Evolutionary conservation across 1,140 invertebrate species (phyloP), one percentile per base, ranked within the genome.

Genomic region (Halesus radiatus): DNA sequence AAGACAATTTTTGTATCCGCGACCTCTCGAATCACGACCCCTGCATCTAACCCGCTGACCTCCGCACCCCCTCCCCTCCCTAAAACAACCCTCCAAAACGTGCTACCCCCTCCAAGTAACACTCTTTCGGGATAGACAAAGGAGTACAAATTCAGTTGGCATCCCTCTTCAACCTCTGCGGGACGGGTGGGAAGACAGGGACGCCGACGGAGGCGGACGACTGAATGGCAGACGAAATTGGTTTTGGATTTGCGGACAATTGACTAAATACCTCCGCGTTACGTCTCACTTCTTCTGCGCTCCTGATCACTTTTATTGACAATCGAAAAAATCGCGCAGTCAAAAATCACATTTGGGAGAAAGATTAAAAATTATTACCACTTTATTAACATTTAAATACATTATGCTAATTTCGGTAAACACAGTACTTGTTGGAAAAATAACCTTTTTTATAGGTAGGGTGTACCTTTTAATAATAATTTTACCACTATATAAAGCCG

Each of bases 191-290:
- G 29, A 16, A 58, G 53, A 58, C 16, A 56, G 54, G 29, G 72
- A 74, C 22, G 72, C 16, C 18, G 54, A 75, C 29, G 20, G 29
- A 54, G 37, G 37, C 32, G 53, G 32, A 56, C n/a, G 52, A 16
- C 62, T 32, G 76, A 54, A 62, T 70, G 76, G 64, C 45, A 62
- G 18, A 64, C 64, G 62, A 70, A 78, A 78, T 78, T 78, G 76
- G 76, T 78, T 78, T 78, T 78, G 70, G 76, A 78, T 78, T 78
- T 78, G 76, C 76, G 76, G 64, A 78, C 76, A 78, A 78, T 78
- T 56, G 76, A 78, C 76, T 68, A 62, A 70, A 78, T 78, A 78
- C 76, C 60, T 78, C 64, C 52, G 20, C 26, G 50, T 54, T 54
- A 32, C 20, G 22, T 29, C 52, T 76, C 72, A 76, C 23, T 54